Evolutionary conservation across 2,888 invertebrate species (phyloP), one percentile per base, ranked within the genome.

Genomic region (Apodemia mormo): DNA sequence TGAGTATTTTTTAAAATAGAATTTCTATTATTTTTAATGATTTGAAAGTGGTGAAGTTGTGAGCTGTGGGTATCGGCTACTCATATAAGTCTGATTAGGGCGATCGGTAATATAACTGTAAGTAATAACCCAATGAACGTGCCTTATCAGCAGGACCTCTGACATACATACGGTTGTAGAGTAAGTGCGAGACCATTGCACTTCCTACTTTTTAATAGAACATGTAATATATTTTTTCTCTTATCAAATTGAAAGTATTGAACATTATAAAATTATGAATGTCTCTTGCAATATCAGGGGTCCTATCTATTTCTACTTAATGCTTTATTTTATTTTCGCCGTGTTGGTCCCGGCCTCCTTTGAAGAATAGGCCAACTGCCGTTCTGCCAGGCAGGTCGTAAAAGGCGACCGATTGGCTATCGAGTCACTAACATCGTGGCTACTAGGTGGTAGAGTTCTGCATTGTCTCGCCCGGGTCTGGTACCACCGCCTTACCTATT

Each of bases 71-170:
- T 49, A 49, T 49, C 49, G 14, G 58, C 12, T 61, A 29, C 58
- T 61, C 12, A 33, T 61, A 30, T 29, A 61, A 61, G 9, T 61
- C n/a, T 65, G 52, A 68, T 68, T 65, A 65, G 69, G 72, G 74
- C 73, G 76, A 83, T 82, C 80, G 75, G 78, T 73, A 77, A 76
- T 77, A 79, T 78, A 78, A 78, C 77, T 77, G 79, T 80, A 76
- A 75, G 81, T 80, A 82, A 78, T 77, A 80, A 81, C 79, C 81
- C 75, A 77, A 77, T 81, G 81, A 81, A 83, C 89, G 88, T 89
- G 89, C 89, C 87, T 90, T 90, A 90, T 90, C 90, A 73, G 76
- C 76, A 73, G 77, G 85, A 86, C 86, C 88, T 86, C 82, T 88
- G 87, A 87, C 89, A 89, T 76, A 88, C 82, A 85, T 87, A 81